phyloP scores from a whole-genome alignment of 2,888 invertebrate genomes.

The Leptinotarsa rubiginosa region DNA sequence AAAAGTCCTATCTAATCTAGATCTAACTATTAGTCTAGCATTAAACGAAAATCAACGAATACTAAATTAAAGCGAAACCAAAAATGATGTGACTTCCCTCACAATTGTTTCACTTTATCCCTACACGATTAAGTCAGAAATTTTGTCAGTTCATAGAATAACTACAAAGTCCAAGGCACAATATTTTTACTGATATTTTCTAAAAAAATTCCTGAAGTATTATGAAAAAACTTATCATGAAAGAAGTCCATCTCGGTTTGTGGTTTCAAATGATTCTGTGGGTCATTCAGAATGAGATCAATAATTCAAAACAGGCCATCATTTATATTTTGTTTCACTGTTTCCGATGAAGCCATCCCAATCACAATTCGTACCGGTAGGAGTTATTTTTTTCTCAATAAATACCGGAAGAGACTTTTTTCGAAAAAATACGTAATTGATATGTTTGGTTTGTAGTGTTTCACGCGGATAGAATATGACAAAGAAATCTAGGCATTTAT shows the following conservation, averaged over 20 bases:
- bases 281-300: constrained; percentile 45
- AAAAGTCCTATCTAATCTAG: constrained; percentile 39
- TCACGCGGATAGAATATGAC: too few species aligned
- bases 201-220: constrained; percentile 47
- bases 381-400: neutral
- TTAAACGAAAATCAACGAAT: constrained; percentile 19
- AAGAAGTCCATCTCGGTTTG: constrained; percentile 27
- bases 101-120: constrained; percentile 30
- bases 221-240: constrained; percentile 28
- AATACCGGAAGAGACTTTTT: neutral
- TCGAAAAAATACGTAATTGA: neutral
- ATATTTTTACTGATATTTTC: constrained; percentile 52
- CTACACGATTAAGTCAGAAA: constrained; percentile 48
- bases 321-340: constrained; percentile 36
- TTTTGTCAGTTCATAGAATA: constrained; percentile 50
- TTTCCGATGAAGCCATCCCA: constrained; percentile 32
- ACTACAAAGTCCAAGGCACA: constrained; percentile 62
- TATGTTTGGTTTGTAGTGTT: constrained; percentile 1
- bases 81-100: constrained; percentile 26
- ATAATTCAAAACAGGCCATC: constrained; percentile 41
- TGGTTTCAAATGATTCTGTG: constrained; percentile 29
- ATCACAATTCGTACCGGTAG: constrained; percentile 28
- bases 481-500: neutral
- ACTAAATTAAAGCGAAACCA: constrained; percentile 26
- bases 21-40: constrained; percentile 30